Conservation (phyloP, 1,140 invertebrate genomes). For the Drosophila micromelanica region DNA sequence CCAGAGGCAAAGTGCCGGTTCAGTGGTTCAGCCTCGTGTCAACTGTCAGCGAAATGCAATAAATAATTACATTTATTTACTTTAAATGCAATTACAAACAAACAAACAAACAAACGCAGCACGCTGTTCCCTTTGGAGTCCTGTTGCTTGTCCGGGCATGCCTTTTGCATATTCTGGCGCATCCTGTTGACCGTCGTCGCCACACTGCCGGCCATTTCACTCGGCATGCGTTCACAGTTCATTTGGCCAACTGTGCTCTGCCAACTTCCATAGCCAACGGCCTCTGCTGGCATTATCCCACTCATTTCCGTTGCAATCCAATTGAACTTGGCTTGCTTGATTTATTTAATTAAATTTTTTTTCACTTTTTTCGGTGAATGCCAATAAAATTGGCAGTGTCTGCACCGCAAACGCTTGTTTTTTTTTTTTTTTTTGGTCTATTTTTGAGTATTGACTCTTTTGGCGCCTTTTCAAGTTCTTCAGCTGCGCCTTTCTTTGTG, state of each 20-base stretch:
- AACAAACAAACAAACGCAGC: constrained; percentile 53
- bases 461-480: constrained; percentile 22
- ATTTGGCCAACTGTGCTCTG: constrained; percentile 52
- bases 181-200: constrained; percentile 19
- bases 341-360: constrained; percentile 81
- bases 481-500: constrained; percentile 25
- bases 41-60: constrained; percentile 68
- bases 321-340: constrained; percentile 78
- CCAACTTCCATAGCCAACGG: constrained; percentile 13
- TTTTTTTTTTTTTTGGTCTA: constrained; percentile 12
- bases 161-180: constrained; percentile 55
- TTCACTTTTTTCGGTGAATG: constrained; percentile 11
- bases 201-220: constrained; percentile 43
- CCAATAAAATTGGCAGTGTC: constrained; percentile 55
- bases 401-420: constrained; percentile 32
- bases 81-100: constrained; percentile 75
- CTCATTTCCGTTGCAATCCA: constrained; percentile 78
- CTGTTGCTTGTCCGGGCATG: constrained; percentile 13
- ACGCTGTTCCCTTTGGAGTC: background rate
- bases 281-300: constrained; percentile 64
- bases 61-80: constrained; percentile 81
- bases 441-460: constrained; percentile 28
- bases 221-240: constrained; percentile 59
- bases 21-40: constrained; percentile 27
- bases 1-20: constrained; percentile 14